phyloP scores from a whole-genome alignment of 2,888 invertebrate genomes.

The Ichneumon xanthorius region DNA sequence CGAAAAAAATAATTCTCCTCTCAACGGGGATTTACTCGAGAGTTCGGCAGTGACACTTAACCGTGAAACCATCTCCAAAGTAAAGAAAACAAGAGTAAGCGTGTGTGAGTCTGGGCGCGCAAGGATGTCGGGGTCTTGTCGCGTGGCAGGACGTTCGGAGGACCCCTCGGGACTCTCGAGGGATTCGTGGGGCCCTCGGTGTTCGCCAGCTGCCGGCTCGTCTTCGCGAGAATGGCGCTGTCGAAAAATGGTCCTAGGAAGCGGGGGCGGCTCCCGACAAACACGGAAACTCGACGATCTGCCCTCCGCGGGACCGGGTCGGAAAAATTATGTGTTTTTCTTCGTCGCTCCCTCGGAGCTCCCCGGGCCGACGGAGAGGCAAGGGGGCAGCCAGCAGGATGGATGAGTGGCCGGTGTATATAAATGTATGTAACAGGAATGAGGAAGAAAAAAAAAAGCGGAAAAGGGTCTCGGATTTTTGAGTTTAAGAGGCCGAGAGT shows the following conservation, averaged over 20 bases:
- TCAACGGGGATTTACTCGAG: not conserved
- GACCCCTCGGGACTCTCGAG: conserved; percentile 38
- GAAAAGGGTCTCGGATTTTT: conserved; percentile 64
- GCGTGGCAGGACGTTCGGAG: conserved; percentile 53
- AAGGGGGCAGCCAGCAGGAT: conserved; percentile 20
- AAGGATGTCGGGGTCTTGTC: conserved; percentile 49
- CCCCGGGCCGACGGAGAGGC: conserved; percentile 38
- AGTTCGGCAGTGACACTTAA: conserved; percentile 3
- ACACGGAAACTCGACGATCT: conserved; percentile 68
- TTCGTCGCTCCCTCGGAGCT: not conserved
- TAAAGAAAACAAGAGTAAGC: conserved; percentile 31
- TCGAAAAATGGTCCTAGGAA: conserved; percentile 30
- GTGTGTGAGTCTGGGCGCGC: not conserved
- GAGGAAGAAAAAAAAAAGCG: conserved; percentile 19
- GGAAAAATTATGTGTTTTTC: conserved; percentile 30
- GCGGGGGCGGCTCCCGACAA: conserved; percentile 54
- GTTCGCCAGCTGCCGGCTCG: conserved; percentile 46
- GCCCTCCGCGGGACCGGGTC: not conserved
- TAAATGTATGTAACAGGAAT: conserved; percentile 8
- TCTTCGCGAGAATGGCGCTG: conserved; percentile 43
- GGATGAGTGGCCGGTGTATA: conserved; percentile 40
- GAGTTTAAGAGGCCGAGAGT: conserved; percentile 52
- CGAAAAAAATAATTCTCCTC: not conserved
- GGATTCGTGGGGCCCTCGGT: conserved; percentile 31
- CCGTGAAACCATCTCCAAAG: conserved; percentile 1